Percentiles rank a stretch among this genome's conserved stretches.
phyloP scores from a whole-genome alignment of 2,888 invertebrate genomes.

The Iphiclides podalirius region DNA sequence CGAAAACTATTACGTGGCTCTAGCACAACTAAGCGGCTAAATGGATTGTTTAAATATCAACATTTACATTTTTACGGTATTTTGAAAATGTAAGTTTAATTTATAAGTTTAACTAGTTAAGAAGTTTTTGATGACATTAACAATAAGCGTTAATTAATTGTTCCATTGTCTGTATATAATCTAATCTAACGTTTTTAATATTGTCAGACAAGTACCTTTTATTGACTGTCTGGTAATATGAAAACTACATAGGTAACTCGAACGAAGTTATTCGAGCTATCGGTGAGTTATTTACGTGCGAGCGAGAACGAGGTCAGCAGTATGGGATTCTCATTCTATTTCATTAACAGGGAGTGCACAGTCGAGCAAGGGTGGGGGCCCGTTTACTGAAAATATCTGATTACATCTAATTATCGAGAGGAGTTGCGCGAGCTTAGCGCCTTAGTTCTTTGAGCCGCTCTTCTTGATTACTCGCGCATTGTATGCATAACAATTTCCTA shows the following conservation, averaged over 20 bases:
- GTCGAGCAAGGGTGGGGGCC: slow-evolving; percentile 50
- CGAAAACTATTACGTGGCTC: no score
- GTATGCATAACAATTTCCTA: slow-evolving; percentile 35
- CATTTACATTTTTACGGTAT: no score
- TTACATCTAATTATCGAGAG: slow-evolving; percentile 76
- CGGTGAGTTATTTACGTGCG: slow-evolving; percentile 22
- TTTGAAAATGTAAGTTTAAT: no score
- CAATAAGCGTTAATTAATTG: no score
- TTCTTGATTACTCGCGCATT: slow-evolving; percentile 65
- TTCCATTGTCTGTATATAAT: no score
- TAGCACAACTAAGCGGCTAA: no score
- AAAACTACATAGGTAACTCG: background rate
- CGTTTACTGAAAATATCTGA: slow-evolving; percentile 77
- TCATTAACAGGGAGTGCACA: slow-evolving; percentile 67
- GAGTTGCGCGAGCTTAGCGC: slow-evolving; percentile 43
- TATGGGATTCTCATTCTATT: slow-evolving; percentile 44
- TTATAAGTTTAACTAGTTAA: no score
- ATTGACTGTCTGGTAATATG: background rate
- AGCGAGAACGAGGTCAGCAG: slow-evolving; percentile 32
- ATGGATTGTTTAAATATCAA: no score
- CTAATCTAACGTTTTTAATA: no score
- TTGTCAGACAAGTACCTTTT: no score
- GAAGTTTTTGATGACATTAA: no score
- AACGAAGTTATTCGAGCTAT: slow-evolving; percentile 4
- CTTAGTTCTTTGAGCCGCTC: slow-evolving; percentile 38